Evolutionary conservation across 2,888 invertebrate species (phyloP).

Genomic region (Drosophila limbata): DNA sequence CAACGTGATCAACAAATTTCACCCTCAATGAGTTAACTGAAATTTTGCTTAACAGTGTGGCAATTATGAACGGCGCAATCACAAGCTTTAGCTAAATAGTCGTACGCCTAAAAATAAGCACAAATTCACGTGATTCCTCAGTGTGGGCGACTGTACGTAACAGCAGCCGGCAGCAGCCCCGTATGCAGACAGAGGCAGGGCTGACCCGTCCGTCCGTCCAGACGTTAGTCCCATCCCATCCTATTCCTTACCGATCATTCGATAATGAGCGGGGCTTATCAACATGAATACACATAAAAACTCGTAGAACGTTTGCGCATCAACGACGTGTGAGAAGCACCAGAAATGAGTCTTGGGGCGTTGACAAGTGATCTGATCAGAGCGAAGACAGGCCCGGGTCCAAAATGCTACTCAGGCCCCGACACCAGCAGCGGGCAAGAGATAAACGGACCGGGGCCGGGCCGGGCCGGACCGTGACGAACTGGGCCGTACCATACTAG

Average conservation of each 20-base stretch:
- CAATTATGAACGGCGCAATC: constrained; percentile 33
- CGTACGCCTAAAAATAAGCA: constrained; percentile 51
- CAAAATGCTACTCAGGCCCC: constrained; percentile 40
- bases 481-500: neutral
- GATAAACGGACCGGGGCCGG: constrained; percentile 8
- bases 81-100: constrained; percentile 24
- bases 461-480: neutral
- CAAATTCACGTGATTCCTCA: constrained; percentile 46
- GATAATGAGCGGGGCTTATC: constrained; percentile 31
- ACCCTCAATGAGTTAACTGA: neutral
- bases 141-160: constrained; percentile 10
- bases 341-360: constrained; percentile 2
- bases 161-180: neutral
- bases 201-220: neutral
- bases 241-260: neutral
- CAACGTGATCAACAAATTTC: neutral
- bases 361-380: constrained; percentile 1
- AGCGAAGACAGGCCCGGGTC: constrained; percentile 20
- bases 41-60: constrained; percentile 26
- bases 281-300: constrained; percentile 5
- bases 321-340: neutral
- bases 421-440: constrained; percentile 19
- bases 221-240: neutral
- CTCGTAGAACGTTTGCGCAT: constrained; percentile 40
- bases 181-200: neutral